A percentile compares a stretch with the other conserved stretches of the same genome.
Evolutionary conservation across 2,888 invertebrate species (phyloP).

Genomic region (Tryphoninae sp.): DNA sequence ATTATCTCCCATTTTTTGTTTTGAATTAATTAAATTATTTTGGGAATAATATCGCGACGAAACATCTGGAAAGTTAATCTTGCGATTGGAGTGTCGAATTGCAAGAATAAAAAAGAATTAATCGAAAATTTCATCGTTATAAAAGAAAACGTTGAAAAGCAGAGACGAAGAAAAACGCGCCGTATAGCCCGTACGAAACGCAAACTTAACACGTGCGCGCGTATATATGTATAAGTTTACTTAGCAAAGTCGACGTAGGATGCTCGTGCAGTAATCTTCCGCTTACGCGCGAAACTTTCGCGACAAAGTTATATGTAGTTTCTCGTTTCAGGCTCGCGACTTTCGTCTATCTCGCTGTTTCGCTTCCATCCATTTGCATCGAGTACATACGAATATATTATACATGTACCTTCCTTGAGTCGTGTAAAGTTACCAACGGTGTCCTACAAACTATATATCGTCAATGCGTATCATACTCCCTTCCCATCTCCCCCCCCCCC

Average conservation of each 20-base stretch:
- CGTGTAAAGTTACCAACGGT: not conserved
- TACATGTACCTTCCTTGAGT: not conserved
- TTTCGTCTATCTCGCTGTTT: constrained; percentile 48
- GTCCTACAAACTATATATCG: not conserved
- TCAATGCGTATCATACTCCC: constrained; percentile 12
- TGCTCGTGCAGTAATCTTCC: constrained; percentile 57
- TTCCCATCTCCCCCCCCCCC: not conserved
- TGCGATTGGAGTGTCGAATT: too few relatives aligned
- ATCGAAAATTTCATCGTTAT: too few relatives aligned
- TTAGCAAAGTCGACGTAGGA: constrained; percentile 47
- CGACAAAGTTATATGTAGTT: constrained; percentile 51
- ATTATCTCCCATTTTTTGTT: too few relatives aligned
- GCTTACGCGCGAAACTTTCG: constrained; percentile 57
- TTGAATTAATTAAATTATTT: too few relatives aligned
- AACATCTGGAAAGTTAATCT: too few relatives aligned
- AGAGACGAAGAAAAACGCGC: too few relatives aligned
- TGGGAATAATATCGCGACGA: too few relatives aligned
- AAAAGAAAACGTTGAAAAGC: too few relatives aligned
- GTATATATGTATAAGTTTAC: constrained; percentile 31
- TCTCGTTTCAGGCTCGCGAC: constrained; percentile 40
- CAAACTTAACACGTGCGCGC: not conserved
- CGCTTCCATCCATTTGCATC: constrained; percentile 49
- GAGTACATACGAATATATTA: constrained; percentile 22
- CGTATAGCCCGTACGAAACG: too few relatives aligned
- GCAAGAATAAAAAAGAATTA: too few relatives aligned